Evolutionary conservation across 2,113 vertebrate genomes (phyloP), one percentile per base, ranked within the genome.

Genomic region (Tenebrosternarchus preto): DNA sequence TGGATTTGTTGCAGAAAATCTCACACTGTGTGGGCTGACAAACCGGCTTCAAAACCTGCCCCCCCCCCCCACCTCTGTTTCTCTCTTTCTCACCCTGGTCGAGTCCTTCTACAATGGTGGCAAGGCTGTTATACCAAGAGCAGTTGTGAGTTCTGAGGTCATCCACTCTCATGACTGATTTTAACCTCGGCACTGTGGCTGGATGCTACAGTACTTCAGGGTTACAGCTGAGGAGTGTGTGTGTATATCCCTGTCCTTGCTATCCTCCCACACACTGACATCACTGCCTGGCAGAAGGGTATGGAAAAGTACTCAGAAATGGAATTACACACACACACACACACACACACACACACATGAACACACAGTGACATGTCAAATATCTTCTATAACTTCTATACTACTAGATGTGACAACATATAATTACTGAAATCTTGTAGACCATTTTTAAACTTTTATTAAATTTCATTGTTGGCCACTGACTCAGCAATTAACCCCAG

Each of bases 271-370:
- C 43, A 15, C 43, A 50, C 57, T 55, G 15, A 36, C 69, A 77
- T 33, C 88, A 91, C 81, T 66, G 78, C 87, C 85, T 89, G 88
- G 87, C 84, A 64, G 31, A 31, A 72, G 2, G 57, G 85, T 59
- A 85, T 86, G 90, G 88, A 91, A 91, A 91, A 90, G 78, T 84
- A 29, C 81, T 84, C 85, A 86, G 76, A 82, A 70, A 82, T 78
- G 76, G 68, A 77, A 61, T 5, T 59, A 43, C 75, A 84, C 20
- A 79, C 81, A 69, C 83, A 86, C 89, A 36, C 85, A 69, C 82
- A 84, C 78, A 84, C 78, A 80, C 84, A 69, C 78, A 76, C 82
- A 64, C 56, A 74, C 68, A 39, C 16, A 5, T 76, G 78, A 85
- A 78, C 80, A 68, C 86, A 78, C 80, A 68, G 80, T 83, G 73